A percentile compares a stretch with the other conserved stretches of the same genome.
Evolutionary conservation across 92 coral and sea anemone genomes (phyloP).

Genomic region (Phenganax subtilis): DNA sequence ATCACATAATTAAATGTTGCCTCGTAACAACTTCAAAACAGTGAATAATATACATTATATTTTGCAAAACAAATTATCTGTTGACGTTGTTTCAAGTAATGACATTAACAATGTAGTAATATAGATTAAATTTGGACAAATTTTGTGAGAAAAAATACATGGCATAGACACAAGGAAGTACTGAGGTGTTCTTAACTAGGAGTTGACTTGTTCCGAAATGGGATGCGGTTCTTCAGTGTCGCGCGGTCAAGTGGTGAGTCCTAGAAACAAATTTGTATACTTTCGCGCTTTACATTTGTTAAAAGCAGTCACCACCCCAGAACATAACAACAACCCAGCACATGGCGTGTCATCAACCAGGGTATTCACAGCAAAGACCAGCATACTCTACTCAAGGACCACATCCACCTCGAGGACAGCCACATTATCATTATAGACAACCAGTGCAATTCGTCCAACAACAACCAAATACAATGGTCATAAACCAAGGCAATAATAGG

Average conservation of each 20-base stretch:
- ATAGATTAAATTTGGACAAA: background rate
- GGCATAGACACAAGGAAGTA: background rate
- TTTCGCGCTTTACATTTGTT: background rate
- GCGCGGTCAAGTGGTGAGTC: constrained; percentile 27
- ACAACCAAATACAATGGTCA: constrained; percentile 77
- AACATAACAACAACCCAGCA: background rate
- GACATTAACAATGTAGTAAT: background rate
- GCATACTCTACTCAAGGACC: constrained; percentile 29
- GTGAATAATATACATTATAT: constrained; percentile 33
- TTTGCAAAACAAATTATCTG: background rate
- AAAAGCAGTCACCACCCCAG: constrained; percentile 17
- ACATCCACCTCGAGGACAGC: constrained; percentile 58
- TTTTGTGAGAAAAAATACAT: background rate
- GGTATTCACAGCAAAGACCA: constrained; percentile 10
- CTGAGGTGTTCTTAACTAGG: background rate
- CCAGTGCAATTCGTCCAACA: constrained; percentile 49
- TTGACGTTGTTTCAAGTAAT: background rate
- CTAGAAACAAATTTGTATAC: background rate
- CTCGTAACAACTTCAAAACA: constrained; percentile 31
- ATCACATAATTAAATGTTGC: constrained; percentile 2
- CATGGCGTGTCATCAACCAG: background rate
- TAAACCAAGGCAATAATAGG: constrained; percentile 61
- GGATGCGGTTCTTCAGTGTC: constrained; percentile 34
- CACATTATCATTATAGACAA: constrained; percentile 53
- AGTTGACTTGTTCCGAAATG: background rate